A percentile compares a stretch with the other conserved stretches of the same genome.
These are phyloP conservation scores for Patiria pectinifera DNA, from an alignment of 53 echinoderm and acorn worm genomes.

Conservation along the genomic window DNA sequence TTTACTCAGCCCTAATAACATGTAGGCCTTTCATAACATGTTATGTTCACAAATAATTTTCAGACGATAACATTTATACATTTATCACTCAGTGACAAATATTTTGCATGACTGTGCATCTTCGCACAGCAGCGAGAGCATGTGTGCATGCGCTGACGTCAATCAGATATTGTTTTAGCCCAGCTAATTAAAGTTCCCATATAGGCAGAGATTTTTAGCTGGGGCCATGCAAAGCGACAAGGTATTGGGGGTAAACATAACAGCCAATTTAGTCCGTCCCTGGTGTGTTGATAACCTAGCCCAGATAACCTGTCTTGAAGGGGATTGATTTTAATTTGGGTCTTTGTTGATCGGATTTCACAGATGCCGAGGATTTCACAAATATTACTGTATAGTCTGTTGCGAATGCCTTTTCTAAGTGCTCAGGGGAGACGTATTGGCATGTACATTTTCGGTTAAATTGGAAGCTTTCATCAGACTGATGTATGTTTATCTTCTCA, in stretches of 20 bases:
- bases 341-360: conserved; percentile 12
- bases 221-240: no score
- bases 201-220: not conserved
- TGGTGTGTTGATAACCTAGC: conserved; percentile 3
- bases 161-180: conserved; percentile 45
- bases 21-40: not conserved
- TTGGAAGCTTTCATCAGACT: not conserved
- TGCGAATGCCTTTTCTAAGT: not conserved
- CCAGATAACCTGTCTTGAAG: not conserved
- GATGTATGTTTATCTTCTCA: not conserved
- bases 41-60: not conserved
- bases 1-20: no score
- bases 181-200: not conserved
- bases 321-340: conserved; percentile 1
- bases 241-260: not conserved
- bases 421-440: not conserved
- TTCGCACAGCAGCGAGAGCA: not conserved
- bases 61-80: not conserved
- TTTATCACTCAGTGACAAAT: not conserved
- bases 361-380: not conserved
- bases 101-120: not conserved
- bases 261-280: conserved; percentile 15
- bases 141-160: conserved; percentile 15
- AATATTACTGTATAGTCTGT: not conserved
- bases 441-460: not conserved